Conservation (phyloP, 2,797 vertebrate genomes). For the Neostethus bicornis region DNA sequence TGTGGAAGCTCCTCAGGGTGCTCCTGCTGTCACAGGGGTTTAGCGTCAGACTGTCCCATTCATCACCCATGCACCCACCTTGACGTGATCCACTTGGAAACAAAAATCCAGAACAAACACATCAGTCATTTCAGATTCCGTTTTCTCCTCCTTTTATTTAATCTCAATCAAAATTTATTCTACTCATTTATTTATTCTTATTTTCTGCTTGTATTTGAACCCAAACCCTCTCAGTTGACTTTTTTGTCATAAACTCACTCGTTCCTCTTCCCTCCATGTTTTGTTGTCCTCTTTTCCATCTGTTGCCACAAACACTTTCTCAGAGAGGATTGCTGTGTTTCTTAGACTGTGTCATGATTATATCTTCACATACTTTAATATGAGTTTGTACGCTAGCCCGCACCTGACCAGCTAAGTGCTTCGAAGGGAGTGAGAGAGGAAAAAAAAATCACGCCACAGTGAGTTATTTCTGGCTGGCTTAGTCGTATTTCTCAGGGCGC, state of each 20-base stretch:
- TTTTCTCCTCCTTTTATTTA: neutral
- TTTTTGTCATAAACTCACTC: neutral
- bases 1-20: constrained; percentile 37
- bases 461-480: constrained; percentile 77
- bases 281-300: neutral
- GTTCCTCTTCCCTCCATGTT: neutral
- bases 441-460: constrained; percentile 69
- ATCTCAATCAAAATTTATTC: neutral
- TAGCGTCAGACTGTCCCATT: constrained; percentile 43
- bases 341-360: constrained; percentile 32
- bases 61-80: constrained; percentile 53
- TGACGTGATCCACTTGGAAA: constrained; percentile 60
- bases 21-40: constrained; percentile 62
- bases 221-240: neutral
- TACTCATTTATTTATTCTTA: neutral
- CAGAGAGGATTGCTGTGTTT: constrained; percentile 54
- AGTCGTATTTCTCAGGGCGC: constrained; percentile 76
- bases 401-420: constrained; percentile 64
- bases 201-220: neutral
- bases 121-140: constrained; percentile 21
- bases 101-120: constrained; percentile 43
- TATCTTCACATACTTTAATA: constrained; percentile 39
- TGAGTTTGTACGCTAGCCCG: constrained; percentile 42
- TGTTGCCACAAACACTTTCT: constrained; percentile 36
- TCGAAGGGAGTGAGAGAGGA: constrained; percentile 20